Percentiles rank a stretch among this genome's conserved stretches.
These are phyloP conservation scores for Trissoscelio sp. DNA, from an alignment of 2,888 invertebrate species.

Conservation along the genomic window DNA sequence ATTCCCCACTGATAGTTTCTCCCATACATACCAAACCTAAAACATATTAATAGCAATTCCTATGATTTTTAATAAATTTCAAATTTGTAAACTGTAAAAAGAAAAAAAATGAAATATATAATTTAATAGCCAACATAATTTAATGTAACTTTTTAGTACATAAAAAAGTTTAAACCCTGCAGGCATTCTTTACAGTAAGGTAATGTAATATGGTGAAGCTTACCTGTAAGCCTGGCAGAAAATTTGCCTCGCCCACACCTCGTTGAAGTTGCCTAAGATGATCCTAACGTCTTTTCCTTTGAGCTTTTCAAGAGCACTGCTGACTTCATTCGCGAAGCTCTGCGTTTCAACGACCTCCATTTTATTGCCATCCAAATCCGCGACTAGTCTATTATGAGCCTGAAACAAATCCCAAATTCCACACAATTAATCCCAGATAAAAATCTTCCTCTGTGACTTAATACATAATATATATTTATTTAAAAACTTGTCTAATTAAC, in stretches of 20 bases:
- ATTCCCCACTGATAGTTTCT: conserved; percentile 98
- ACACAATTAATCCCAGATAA: conserved; percentile 36
- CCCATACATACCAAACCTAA: conserved; percentile 84
- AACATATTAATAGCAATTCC: too few relatives aligned
- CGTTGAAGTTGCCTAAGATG: conserved; percentile 98
- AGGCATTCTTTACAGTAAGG: neutral
- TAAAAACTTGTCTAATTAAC: too few relatives aligned
- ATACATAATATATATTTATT: too few relatives aligned
- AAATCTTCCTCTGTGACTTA: neutral
- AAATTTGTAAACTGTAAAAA: too few relatives aligned
- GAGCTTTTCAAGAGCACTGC: conserved; percentile 90
- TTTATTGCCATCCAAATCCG: conserved; percentile 91
- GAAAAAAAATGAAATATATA: too few relatives aligned
- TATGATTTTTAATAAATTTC: too few relatives aligned
- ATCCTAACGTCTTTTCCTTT: conserved; percentile 97
- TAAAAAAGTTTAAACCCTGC: neutral
- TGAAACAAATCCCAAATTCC: conserved; percentile 78
- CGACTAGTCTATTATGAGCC: conserved; percentile 95
- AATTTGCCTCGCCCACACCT: conserved; percentile 94
- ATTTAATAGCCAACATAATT: too few relatives aligned
- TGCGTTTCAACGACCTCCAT: conserved; percentile 94
- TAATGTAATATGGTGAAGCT: conserved; percentile 64
- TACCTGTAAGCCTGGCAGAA: conserved; percentile 94
- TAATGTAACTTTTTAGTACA: too few relatives aligned
- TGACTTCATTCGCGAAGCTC: conserved; percentile 95